phyloP scores from a whole-genome alignment of 2,113 vertebrate genomes.

The Oryzias woworae region DNA sequence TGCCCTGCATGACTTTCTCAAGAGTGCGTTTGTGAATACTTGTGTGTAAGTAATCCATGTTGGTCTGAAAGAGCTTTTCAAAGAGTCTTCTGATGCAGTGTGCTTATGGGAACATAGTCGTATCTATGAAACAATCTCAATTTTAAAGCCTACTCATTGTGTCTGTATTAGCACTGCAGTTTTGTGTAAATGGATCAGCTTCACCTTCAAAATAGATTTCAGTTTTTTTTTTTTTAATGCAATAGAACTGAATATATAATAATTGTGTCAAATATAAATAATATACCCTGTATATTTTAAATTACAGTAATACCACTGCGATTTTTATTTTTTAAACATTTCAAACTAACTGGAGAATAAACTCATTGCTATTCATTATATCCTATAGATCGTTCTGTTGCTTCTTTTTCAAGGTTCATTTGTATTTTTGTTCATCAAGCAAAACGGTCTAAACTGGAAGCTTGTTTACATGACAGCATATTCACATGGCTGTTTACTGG shows the following conservation, averaged over 20 bases:
- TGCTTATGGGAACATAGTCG: slow-evolving; percentile 52
- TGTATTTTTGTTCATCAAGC: too few relatives aligned
- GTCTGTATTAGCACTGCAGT: slow-evolving; percentile 16
- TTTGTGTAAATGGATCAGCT: slow-evolving; percentile 30
- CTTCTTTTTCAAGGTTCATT: too few relatives aligned
- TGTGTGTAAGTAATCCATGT: slow-evolving; percentile 61
- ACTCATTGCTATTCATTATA: too few relatives aligned
- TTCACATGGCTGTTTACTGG: too few relatives aligned
- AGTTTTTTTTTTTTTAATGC: not conserved
- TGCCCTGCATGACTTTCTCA: slow-evolving; percentile 72
- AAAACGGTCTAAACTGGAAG: too few relatives aligned
- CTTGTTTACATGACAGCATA: too few relatives aligned
- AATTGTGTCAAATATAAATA: not conserved
- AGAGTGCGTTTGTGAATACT: slow-evolving; percentile 60
- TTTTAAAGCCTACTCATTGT: slow-evolving; percentile 59
- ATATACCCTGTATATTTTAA: not conserved
- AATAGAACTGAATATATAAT: not conserved
- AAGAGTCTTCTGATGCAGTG: slow-evolving; percentile 57
- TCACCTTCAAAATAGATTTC: slow-evolving; percentile 29
- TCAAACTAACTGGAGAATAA: too few relatives aligned
- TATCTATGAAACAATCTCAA: slow-evolving; percentile 43
- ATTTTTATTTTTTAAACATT: not conserved
- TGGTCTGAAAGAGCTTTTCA: slow-evolving; percentile 64
- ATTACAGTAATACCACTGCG: not conserved
- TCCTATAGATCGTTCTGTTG: too few relatives aligned